Base-by-base conservation (phyloP, 2,797 vertebrate genomes). In the Tenualosa thibaudeaui region DNA sequence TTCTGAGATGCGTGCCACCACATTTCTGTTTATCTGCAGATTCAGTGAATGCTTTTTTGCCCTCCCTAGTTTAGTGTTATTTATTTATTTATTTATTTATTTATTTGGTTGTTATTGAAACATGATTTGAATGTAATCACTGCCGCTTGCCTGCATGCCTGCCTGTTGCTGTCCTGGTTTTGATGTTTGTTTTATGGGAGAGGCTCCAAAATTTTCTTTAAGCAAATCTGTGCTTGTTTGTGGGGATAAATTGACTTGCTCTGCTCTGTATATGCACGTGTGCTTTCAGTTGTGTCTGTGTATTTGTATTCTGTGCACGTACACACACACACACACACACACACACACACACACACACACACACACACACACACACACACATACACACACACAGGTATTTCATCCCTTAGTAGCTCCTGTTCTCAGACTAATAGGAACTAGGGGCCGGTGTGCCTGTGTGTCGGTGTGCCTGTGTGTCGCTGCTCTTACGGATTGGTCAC, bases 401-500 rank as follows among this genome's bases (percentile, higher is more conserved):
- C 51, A 26, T 24, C 22, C 71, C 51, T n/a, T 40, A 1, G 2
- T 22, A 22, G 51, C 54, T 84, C 43, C 31, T 46, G 24, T 40
- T 19, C 50, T 51, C 26, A 54, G n/a, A 40, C 22, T 68, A 50
- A 15, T 37, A 56, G 62, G 37, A 51, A 22, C 46, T 43, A 8
- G 4, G 46, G 19, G 84, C 62, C 65, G 62, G 13, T 86, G 53
- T 78, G 85, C 90, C 22, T 84, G 49, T 82, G 86, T 12, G 50
- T 7, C 46, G 50, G 2, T 51, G 7, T 51, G 50, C 50, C 50
- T 51, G 50, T 51, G 50, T 51, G 50, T 7, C 50, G 7, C 2
- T 51, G 50, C 62, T 65, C 84, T 81, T 81, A 83, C 46, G 60
- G 83, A 87, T 89, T 90, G 86, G 31, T 71, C 71, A 46, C 71